These are phyloP conservation scores for Notarius lentiginosus DNA, from an alignment of 2,113 vertebrate species.

Conservation along the genomic window DNA sequence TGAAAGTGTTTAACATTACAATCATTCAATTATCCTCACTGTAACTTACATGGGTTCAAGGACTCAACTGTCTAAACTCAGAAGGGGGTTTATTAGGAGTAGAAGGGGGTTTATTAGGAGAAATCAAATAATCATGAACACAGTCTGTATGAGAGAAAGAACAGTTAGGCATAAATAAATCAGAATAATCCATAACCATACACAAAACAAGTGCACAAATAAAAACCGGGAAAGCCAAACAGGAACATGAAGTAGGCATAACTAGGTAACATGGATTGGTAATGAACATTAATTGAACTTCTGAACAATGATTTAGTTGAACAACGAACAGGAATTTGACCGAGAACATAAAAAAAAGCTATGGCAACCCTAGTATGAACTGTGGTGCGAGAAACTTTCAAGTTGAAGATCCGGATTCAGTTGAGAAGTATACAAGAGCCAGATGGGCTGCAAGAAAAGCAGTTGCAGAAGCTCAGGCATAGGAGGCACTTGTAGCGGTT, in stretches of 20 bases:
- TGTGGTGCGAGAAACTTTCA: background rate
- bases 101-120: too few species aligned
- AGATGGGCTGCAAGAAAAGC: background rate
- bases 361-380: background rate
- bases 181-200: background rate
- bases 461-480: background rate
- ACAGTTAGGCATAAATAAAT: background rate
- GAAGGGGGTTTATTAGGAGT: background rate
- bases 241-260: background rate
- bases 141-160: background rate
- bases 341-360: too few species aligned
- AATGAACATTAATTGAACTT: background rate
- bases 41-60: background rate
- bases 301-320: background rate
- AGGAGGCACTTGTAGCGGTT: background rate
- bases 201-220: background rate
- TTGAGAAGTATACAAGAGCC: background rate
- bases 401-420: background rate
- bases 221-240: background rate
- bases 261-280: background rate
- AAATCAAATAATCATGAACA: background rate
- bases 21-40: too few species aligned
- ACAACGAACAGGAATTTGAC: background rate
- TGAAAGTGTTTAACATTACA: too few species aligned
- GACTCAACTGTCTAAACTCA: background rate